phyloP scores from a whole-genome alignment of 2,888 invertebrate genomes.

The Philereme vetulata region DNA sequence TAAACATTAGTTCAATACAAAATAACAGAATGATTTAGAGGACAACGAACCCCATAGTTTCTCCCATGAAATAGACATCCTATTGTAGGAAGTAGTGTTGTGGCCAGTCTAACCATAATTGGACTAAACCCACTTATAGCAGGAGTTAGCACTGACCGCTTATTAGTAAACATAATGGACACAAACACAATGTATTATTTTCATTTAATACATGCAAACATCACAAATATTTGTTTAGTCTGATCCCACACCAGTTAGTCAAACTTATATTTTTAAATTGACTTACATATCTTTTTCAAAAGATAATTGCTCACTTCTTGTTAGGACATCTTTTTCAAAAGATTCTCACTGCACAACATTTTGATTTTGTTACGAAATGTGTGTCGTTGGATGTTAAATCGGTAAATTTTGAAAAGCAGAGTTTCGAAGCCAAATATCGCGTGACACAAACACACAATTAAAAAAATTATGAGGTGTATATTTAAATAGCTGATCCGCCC shows the following conservation, averaged over 20 bases:
- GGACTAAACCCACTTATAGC: not conserved
- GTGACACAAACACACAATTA: not conserved
- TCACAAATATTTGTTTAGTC: constrained; percentile 9
- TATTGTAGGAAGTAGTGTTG: not conserved
- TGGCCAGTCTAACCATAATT: not conserved
- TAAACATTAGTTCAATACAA: too few relatives aligned
- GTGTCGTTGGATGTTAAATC: not conserved
- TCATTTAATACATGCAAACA: constrained; percentile 13
- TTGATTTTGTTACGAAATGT: not conserved
- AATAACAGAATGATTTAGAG: too few relatives aligned
- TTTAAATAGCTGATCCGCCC: too few relatives aligned
- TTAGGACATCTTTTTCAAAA: constrained; percentile 24
- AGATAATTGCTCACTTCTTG: constrained; percentile 26
- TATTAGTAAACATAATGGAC: constrained; percentile 10
- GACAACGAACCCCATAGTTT: too few relatives aligned
- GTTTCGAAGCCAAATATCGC: not conserved
- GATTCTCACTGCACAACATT: constrained; percentile 30
- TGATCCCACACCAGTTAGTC: constrained; percentile 33
- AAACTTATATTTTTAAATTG: constrained; percentile 33
- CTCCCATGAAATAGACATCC: not conserved
- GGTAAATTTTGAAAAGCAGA: constrained; percentile 7
- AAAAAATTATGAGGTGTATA: too few relatives aligned
- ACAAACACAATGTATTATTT: constrained; percentile 3
- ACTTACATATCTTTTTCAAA: constrained; percentile 44
- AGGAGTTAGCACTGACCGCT: not conserved